Percentiles rank a stretch among this genome's conserved stretches.
Evolutionary conservation across 2,113 vertebrate genomes (phyloP).

Genomic region (Corydoras maculifer): DNA sequence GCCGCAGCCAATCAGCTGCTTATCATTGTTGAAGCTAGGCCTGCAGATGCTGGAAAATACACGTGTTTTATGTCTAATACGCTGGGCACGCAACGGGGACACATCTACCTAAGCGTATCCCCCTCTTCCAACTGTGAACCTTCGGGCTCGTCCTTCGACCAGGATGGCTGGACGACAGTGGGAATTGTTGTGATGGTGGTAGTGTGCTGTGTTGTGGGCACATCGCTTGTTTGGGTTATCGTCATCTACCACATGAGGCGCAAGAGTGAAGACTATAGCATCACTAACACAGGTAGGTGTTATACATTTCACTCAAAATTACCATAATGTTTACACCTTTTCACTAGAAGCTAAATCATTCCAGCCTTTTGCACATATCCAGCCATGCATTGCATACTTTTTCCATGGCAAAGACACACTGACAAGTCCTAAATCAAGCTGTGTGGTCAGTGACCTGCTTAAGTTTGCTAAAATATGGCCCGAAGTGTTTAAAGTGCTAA

Average conservation of each 20-base stretch:
- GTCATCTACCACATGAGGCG: constrained; percentile 97
- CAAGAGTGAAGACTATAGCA: constrained; percentile 84
- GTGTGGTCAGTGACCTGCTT: no score
- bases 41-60: constrained; percentile 86
- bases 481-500: no score
- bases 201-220: constrained; percentile 97
- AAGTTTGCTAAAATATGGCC: no score
- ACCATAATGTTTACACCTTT: no score
- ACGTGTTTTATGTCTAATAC: constrained; percentile 96
- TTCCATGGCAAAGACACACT: no score
- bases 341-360: no score
- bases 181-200: constrained; percentile 96
- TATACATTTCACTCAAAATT: no score
- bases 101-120: constrained; percentile 79
- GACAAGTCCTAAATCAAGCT: no score
- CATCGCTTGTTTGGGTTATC: constrained; percentile 95
- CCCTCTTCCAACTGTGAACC: constrained; percentile 88
- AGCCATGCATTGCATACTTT: no score
- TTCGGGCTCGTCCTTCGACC: constrained; percentile 59
- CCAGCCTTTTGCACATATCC: no score
- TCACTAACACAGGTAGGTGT: constrained; percentile 82
- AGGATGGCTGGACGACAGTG: constrained; percentile 89
- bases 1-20: constrained; percentile 92
- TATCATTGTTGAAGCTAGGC: constrained; percentile 85
- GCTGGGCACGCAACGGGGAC: constrained; percentile 85